Evolutionary conservation across 2,113 vertebrate genomes (phyloP).

Genomic region (Lagopus muta): DNA sequence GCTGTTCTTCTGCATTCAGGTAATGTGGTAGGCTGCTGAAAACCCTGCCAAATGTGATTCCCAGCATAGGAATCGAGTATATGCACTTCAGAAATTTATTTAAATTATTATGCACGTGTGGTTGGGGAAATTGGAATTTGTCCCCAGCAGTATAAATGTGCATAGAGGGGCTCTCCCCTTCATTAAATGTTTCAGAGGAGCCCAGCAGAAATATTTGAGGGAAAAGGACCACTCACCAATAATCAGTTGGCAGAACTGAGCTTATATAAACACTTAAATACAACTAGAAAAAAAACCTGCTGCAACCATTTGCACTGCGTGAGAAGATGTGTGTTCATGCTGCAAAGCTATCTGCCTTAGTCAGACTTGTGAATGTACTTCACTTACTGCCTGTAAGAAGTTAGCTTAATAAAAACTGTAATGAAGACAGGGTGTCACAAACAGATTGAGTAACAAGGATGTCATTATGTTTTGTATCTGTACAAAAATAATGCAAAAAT

Average conservation of each 20-base stretch:
- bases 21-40: not conserved
- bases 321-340: not conserved
- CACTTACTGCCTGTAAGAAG: not conserved
- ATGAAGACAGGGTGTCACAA: not conserved
- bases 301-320: not conserved
- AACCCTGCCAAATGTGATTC: not conserved
- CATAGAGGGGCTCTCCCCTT: not conserved
- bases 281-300: not conserved
- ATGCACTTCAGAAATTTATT: not conserved
- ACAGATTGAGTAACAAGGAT: not conserved
- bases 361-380: not conserved
- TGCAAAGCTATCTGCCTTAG: not conserved
- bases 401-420: not conserved
- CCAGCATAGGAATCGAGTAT: not conserved
- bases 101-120: not conserved
- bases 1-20: not conserved
- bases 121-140: not conserved
- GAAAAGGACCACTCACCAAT: not conserved
- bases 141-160: not conserved
- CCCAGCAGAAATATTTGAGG: not conserved
- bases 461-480: not conserved
- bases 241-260: not conserved
- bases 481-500: not conserved
- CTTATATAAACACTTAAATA: rapidly evolving
- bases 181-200: not conserved